A percentile compares a stretch with the other conserved stretches of the same genome.
Conservation (phyloP, 2,797 vertebrate genomes). For the Galago senegalensis region DNA sequence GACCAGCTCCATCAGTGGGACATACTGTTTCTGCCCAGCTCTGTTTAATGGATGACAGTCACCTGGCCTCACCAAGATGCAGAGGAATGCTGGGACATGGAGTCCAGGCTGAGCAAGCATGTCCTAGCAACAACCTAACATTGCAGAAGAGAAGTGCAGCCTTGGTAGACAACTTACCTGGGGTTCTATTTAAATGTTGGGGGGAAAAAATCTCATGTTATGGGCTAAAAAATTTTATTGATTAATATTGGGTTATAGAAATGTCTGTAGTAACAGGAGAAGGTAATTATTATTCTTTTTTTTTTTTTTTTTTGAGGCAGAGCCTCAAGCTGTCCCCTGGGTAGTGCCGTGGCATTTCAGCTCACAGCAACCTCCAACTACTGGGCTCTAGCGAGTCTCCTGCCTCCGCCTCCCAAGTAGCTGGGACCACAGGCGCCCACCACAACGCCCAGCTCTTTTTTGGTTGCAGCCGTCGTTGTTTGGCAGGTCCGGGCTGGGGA, state of each 20-base stretch:
- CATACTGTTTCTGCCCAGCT: neutral
- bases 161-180: neutral
- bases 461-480: no score
- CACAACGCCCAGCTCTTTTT: no score
- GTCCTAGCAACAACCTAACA: neutral
- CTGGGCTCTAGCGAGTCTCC: no score
- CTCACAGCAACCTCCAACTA: no score
- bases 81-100: neutral
- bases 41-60: neutral
- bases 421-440: no score
- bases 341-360: no score
- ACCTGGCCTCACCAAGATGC: neutral
- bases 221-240: neutral
- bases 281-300: neutral
- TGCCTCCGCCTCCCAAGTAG: no score
- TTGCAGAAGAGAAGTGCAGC: neutral
- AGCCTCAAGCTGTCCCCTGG: no score
- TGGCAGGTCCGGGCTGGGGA: no score
- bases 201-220: neutral
- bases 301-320: no score
- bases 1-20: no score
- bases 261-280: neutral
- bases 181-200: neutral
- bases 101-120: neutral
- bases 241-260: neutral